Evolutionary conservation across 1,140 invertebrate genomes (phyloP).

Genomic region (Penaeus japonicus): DNA sequence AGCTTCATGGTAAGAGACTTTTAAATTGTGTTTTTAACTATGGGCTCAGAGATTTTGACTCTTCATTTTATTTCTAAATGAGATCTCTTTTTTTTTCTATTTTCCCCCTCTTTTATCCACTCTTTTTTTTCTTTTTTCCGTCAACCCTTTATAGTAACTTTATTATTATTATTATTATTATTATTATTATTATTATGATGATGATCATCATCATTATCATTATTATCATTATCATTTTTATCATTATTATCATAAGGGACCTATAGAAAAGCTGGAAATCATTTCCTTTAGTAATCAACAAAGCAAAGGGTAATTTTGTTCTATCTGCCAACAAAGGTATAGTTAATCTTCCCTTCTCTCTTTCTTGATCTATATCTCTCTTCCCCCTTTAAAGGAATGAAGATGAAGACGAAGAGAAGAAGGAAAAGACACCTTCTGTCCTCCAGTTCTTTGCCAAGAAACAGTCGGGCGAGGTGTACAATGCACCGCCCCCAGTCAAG

Average conservation of each 20-base stretch:
- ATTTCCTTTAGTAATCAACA: no score
- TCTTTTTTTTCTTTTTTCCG: no score
- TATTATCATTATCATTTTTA: no score
- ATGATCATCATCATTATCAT: no score
- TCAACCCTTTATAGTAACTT: no score
- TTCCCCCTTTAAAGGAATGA: neutral
- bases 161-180: neutral
- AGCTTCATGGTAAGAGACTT: constrained; percentile 74
- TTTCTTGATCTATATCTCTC: neutral
- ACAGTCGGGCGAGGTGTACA: neutral
- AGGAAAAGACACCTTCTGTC: neutral
- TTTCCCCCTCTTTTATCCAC: no score
- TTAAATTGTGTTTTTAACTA: no score
- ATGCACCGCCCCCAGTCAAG: neutral
- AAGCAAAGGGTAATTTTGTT: neutral
- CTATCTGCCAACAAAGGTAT: neutral
- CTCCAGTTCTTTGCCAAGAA: neutral
- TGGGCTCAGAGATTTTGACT: no score
- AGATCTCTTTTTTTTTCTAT: no score
- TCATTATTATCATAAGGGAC: no score
- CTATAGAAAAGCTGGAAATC: no score
- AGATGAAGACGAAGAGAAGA: constrained; percentile 7
- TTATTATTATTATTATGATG: neutral
- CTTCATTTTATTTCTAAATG: no score
- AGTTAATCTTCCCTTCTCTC: neutral